phyloP scores from a whole-genome alignment of 2,888 invertebrate genomes.

The Neria commutata region DNA sequence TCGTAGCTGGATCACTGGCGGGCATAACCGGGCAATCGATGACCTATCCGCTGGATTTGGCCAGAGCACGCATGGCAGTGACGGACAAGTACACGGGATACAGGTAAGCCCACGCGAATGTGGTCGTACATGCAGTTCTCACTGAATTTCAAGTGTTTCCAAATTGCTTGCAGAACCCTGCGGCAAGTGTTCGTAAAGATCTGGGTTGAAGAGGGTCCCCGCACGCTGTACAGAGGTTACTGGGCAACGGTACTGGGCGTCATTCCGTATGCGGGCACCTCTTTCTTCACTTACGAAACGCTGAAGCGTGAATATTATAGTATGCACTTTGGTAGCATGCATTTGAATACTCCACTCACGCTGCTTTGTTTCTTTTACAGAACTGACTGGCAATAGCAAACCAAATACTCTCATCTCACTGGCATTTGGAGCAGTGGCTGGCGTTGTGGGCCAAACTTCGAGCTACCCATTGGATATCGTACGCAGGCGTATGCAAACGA shows the following conservation, averaged over 20 bases:
- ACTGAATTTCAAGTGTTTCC: background rate
- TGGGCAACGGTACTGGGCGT: constrained; percentile 91
- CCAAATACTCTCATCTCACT: constrained; percentile 71
- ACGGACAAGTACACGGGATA: constrained; percentile 78
- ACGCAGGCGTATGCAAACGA: constrained; percentile 69
- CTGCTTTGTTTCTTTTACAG: constrained; percentile 39
- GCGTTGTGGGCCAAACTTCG: constrained; percentile 90
- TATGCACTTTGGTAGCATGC: constrained; percentile 55
- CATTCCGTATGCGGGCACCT: constrained; percentile 95
- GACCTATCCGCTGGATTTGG: constrained; percentile 96
- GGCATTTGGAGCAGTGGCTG: constrained; percentile 87
- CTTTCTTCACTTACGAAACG: constrained; percentile 96
- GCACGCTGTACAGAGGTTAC: constrained; percentile 84
- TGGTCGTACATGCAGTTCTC: background rate
- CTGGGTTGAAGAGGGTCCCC: constrained; percentile 76
- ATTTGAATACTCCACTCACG: background rate
- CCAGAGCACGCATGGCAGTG: constrained; percentile 96
- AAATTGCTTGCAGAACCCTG: constrained; percentile 50
- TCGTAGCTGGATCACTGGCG: constrained; percentile 92
- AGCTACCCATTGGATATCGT: constrained; percentile 97
- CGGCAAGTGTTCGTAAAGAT: constrained; percentile 72
- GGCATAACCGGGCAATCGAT: constrained; percentile 92
- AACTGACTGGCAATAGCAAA: constrained; percentile 61
- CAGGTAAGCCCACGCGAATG: constrained; percentile 59
- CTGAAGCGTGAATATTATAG: constrained; percentile 81